Conservation (phyloP, 64 coral and sea anemone species). For the Actinia equina region DNA sequence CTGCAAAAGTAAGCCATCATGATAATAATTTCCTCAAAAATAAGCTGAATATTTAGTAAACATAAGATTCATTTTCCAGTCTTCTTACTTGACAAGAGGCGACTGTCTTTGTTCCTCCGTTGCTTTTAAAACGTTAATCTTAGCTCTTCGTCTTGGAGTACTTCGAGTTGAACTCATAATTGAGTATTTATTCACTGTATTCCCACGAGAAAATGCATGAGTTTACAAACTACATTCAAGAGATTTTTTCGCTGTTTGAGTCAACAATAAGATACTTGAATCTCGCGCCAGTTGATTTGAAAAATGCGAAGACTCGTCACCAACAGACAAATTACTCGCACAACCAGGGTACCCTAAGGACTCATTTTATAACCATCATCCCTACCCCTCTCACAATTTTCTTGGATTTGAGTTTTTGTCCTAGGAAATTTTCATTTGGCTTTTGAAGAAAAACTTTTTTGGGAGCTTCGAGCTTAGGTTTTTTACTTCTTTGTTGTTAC, state of each 20-base stretch:
- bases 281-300: constrained; percentile 19
- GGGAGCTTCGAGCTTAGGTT: not conserved
- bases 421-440: too few relatives aligned
- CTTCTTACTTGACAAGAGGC: not conserved
- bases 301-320: constrained; percentile 1
- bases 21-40: not conserved
- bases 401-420: too few relatives aligned
- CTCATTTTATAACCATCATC: not conserved
- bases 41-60: not conserved
- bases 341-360: not conserved
- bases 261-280: not conserved
- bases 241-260: not conserved
- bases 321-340: not conserved
- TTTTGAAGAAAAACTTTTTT: too few relatives aligned
- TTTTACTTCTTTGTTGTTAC: not conserved
- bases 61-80: not conserved
- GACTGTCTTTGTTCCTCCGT: not conserved
- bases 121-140: not conserved
- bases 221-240: not conserved
- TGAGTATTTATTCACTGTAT: constrained; percentile 4
- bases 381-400: not conserved
- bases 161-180: not conserved
- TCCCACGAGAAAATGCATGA: not conserved
- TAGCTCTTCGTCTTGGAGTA: not conserved
- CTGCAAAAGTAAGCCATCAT: not conserved